phyloP scores from a whole-genome alignment of 1,140 invertebrate genomes.

The Chlorops oryzae region DNA sequence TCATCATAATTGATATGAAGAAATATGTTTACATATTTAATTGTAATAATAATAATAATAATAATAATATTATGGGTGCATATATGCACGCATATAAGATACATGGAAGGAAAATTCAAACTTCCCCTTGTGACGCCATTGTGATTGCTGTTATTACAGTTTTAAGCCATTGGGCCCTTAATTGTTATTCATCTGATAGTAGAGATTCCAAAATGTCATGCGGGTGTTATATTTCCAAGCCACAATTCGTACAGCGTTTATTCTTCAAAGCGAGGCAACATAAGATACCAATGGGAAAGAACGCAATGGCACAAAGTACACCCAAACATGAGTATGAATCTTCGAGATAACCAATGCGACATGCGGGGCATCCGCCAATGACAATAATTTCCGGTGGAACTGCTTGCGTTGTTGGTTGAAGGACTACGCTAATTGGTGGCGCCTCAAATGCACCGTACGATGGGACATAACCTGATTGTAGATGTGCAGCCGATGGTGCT shows the following conservation, averaged over 20 bases:
- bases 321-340: slow-evolving; percentile 72
- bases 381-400: slow-evolving; percentile 60
- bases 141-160: too few species aligned
- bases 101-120: too few species aligned
- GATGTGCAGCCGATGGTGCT: slow-evolving; percentile 6
- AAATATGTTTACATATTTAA: too few species aligned
- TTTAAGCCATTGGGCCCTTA: too few species aligned
- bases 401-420: slow-evolving; percentile 29
- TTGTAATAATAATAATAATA: too few species aligned
- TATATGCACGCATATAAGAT: too few species aligned
- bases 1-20: too few species aligned
- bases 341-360: slow-evolving; percentile 70
- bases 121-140: too few species aligned
- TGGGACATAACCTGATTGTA: slow-evolving; percentile 25
- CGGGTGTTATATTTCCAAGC: slow-evolving; percentile 63
- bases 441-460: slow-evolving; percentile 38
- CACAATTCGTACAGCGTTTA: slow-evolving; percentile 70
- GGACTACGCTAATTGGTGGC: slow-evolving; percentile 36
- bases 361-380: slow-evolving; percentile 71
- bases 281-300: slow-evolving; percentile 73
- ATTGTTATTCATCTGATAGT: too few species aligned
- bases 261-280: slow-evolving; percentile 70
- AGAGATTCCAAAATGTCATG: too few species aligned
- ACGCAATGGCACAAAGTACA: slow-evolving; percentile 71
- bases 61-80: too few species aligned